Base-by-base conservation (phyloP, 1,140 invertebrate genomes). In the Trichonephila inaurata region DNA sequence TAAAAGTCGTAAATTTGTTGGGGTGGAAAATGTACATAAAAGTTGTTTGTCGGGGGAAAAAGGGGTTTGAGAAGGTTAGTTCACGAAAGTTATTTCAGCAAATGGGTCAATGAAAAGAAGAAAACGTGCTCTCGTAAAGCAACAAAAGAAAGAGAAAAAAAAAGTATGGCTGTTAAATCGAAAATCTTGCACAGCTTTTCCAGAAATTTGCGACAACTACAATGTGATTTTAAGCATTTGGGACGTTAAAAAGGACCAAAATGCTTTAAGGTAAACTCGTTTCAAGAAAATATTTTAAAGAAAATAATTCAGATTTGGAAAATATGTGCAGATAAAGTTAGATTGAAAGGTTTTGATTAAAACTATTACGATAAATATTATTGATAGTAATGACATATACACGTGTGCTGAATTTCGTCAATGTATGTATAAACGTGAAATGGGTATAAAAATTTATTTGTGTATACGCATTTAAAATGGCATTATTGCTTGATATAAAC, bases 11-110 rank as follows among this genome's bases (percentile, higher is more conserved):
- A 92, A 92, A 92, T 92, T 92, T 92, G 61, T 92, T 92, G 81
- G 81, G 82, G 91, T 92, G 91, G 91, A 92, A 92, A 92, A 92
- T 92, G 91, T 92, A 92, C 91, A 92, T 92, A 92, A 92, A 92
- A 92, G 82, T 86, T 86, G 81, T 92, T 92, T 83, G 91, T 66
- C 44, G 12, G 64, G 62, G 86, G 33, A 28, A 58, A 87, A 66
- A 28, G 86, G 62, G 62, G 86, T 40, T 88, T 88, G n/a, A n/a
- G 58, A n/a, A n/a, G 66, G 51, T 62, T 92, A 51, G 21, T 66
- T 69, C 64, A 40, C 44, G 62, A 33, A 92, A 92, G 60, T 92
- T 92, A 85, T 92, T 92, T 85, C 19, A 92, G 81, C 62, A 92
- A 85, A 85, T 66, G 81, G 91, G 62, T 92, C 91, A 92, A 92